Conservation (phyloP, 1,140 invertebrate genomes). For the Oreohelix idahoensis region DNA sequence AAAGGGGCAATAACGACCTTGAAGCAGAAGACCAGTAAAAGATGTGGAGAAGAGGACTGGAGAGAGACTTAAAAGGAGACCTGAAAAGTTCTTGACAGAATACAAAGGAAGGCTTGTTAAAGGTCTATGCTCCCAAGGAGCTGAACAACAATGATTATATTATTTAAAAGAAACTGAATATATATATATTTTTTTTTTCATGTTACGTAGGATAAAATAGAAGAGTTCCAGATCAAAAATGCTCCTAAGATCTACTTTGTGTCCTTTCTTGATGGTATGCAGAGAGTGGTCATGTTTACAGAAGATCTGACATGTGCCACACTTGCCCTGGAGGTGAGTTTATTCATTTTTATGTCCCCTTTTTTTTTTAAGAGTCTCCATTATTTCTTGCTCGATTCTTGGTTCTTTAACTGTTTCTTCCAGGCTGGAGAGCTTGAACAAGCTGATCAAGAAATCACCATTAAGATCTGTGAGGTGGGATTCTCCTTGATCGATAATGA, state of each 20-base stretch:
- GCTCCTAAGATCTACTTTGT: conserved; percentile 81
- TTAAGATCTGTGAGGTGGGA: conserved; percentile 89
- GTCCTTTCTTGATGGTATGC: conserved; percentile 93
- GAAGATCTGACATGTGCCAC: conserved; percentile 82
- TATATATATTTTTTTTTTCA: too few relatives aligned
- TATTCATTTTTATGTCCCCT: not conserved
- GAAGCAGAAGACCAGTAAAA: too few relatives aligned
- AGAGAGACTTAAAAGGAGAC: too few relatives aligned
- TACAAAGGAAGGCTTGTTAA: too few relatives aligned
- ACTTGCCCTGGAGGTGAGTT: conserved; percentile 78
- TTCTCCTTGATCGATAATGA: conserved; percentile 93
- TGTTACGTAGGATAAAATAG: conserved; percentile 77
- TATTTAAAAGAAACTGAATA: too few relatives aligned
- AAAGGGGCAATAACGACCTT: too few relatives aligned
- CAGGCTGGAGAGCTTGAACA: conserved; percentile 82
- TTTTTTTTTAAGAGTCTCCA: not conserved
- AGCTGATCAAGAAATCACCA: conserved; percentile 82
- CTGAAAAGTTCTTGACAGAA: too few relatives aligned
- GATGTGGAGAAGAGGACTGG: too few relatives aligned
- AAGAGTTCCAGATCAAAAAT: conserved; percentile 69
- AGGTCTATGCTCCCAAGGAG: too few relatives aligned
- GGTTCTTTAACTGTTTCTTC: conserved; percentile 40
- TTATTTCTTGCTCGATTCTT: not conserved
- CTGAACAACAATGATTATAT: too few relatives aligned
- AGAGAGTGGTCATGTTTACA: conserved; percentile 92